Base-by-base conservation (phyloP, 2,888 invertebrate species). In the Dryobotodes eremita region DNA sequence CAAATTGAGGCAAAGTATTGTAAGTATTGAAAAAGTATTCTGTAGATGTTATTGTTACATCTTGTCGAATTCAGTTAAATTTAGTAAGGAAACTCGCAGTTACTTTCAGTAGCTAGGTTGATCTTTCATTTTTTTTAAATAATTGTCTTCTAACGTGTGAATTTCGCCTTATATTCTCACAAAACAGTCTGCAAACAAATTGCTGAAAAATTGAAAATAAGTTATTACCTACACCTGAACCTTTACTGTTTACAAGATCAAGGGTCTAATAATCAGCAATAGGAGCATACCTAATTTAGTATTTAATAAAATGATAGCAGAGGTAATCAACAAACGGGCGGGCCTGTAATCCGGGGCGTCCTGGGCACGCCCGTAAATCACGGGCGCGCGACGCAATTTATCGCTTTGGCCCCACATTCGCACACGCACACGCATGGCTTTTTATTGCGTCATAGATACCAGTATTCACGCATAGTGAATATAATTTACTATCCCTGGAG, bases 401-500 rank as follows among this genome's bases (percentile, higher is more conserved):
- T 93, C 89, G 91, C 85, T 88, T 86, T 88, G 88, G 87, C 86
- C 88, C 90, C 86, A 84, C 89, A 90, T 90, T 89, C 87, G 82
- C 90, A 90, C 91, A 90, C 92, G 88, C 86, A 82, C 80, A 88
- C 88, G 80, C 89, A 86, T 86, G 80, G 87, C 79, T 91, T 92
- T 92, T 91, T 92, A 91, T 92, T 90, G 89, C 90, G 85, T 89
- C 86, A 88, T 89, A 87, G 87, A 87, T 89, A 90, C 88, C 87
- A 82, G 85, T 88, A 87, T 89, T 90, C 86, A 86, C 82, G 82
- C 73, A 85, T 86, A 84, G 80, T 78, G 72, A 86, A 83, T 84
- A 82, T 84, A 84, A 83, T 88, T 87, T 90, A 82, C 80, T 82
- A 82, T 75, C 62, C 68, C 48, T 73, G 70, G 36, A 86, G 72